These are phyloP conservation scores for Epinotia ramella DNA, from an alignment of 2,888 invertebrate genomes.

Conservation along the genomic window DNA sequence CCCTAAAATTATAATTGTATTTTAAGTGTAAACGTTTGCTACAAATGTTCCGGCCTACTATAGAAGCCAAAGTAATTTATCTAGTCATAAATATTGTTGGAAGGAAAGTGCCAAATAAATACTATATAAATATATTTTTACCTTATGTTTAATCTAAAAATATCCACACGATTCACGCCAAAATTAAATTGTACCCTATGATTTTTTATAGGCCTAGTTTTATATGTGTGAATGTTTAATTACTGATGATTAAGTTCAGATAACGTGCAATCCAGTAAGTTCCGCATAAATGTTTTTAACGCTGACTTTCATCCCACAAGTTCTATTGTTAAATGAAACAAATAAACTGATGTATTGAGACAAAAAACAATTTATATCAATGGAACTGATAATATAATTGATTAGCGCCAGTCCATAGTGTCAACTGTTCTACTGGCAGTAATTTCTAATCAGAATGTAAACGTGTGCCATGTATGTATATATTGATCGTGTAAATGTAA, in stretches of 20 bases:
- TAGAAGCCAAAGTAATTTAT: constrained; percentile 47
- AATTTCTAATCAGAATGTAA: not conserved
- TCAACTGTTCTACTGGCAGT: too few relatives aligned
- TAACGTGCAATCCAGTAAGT: not conserved
- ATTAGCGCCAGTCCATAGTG: not conserved
- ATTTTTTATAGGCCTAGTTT: not conserved
- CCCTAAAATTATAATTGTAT: not conserved
- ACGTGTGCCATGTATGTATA: constrained; percentile 47
- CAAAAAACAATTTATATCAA: not conserved
- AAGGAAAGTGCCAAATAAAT: not conserved
- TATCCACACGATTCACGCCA: not conserved
- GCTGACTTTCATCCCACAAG: not conserved
- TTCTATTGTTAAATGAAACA: not conserved
- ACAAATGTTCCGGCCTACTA: constrained; percentile 42
- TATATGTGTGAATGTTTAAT: not conserved
- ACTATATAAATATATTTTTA: not conserved
- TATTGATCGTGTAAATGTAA: constrained; percentile 50
- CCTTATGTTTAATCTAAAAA: not conserved
- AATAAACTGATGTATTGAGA: not conserved
- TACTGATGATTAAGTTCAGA: not conserved
- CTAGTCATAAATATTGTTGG: constrained; percentile 18
- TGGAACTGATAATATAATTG: not conserved
- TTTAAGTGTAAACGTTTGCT: not conserved
- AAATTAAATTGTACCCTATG: not conserved
- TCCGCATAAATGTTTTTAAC: not conserved